phyloP scores from a whole-genome alignment of 1,140 invertebrate species.

The Penaeus indicus region DNA sequence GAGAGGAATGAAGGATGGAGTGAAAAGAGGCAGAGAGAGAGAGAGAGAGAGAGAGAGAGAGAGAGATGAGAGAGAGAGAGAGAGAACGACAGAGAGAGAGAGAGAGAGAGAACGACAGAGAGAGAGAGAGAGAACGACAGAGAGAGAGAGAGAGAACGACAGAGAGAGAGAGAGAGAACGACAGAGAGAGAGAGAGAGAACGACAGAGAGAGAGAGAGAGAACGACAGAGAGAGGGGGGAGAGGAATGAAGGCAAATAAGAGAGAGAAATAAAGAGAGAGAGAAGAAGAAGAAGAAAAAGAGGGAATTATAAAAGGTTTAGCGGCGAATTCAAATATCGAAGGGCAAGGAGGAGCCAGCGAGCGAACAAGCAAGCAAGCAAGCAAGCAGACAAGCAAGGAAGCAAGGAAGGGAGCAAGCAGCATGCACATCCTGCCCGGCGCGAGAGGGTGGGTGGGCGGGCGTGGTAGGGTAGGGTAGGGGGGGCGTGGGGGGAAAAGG shows the following conservation, averaged over 20 bases:
- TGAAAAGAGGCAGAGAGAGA: no score
- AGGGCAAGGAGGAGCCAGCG: no score
- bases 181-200: constrained; percentile 4
- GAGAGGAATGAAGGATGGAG: no score
- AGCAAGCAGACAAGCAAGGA: no score
- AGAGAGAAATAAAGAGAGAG: neutral
- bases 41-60: neutral
- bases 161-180: constrained; percentile 1
- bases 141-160: neutral
- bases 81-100: neutral
- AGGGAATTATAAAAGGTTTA: neutral
- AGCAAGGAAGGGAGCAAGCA: no score
- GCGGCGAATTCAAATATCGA: no score
- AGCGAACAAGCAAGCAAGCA: no score
- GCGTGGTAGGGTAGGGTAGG: no score
- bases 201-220: no score
- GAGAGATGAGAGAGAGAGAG: constrained; percentile 7
- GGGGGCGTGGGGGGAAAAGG: no score
- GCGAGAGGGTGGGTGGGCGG: no score
- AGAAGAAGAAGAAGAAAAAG: neutral
- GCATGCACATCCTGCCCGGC: no score
- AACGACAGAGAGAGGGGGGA: neutral
- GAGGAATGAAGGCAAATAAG: neutral
- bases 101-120: neutral
- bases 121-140: neutral